Evolutionary conservation across 2,797 vertebrate species (phyloP).

Genomic region (Oophaga sylvatica): DNA sequence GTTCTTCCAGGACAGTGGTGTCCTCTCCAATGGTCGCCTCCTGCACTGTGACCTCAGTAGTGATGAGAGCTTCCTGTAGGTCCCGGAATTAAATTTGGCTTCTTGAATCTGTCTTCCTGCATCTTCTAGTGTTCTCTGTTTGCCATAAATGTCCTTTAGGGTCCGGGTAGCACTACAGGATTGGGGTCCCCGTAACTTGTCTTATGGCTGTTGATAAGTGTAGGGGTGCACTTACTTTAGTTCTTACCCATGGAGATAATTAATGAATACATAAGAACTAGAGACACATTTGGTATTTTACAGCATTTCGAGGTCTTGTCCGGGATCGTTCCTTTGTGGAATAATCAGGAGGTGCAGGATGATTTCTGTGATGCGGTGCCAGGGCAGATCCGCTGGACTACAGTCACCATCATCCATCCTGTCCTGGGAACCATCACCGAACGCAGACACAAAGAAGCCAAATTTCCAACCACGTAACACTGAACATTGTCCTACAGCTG

Average conservation of each 20-base stretch:
- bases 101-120: no score
- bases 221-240: neutral
- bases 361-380: conserved; percentile 4
- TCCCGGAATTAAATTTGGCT: no score
- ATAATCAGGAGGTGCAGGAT: neutral
- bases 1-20: no score
- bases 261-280: neutral
- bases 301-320: neutral
- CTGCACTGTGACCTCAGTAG: no score
- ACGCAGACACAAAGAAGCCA: neutral
- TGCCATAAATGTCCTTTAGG: no score
- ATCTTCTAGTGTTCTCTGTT: no score
- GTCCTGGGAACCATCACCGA: conserved; percentile 26
- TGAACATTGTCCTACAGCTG: neutral
- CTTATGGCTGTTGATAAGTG: neutral
- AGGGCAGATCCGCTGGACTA: neutral
- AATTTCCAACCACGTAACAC: neutral
- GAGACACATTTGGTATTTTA: neutral
- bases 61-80: no score
- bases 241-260: neutral
- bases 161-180: no score
- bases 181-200: no score
- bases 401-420: neutral
- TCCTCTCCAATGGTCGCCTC: no score
- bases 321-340: neutral